Evolutionary conservation across 2,888 invertebrate species (phyloP), one percentile per base, ranked within the genome.

Genomic region (Lasius platythorax): DNA sequence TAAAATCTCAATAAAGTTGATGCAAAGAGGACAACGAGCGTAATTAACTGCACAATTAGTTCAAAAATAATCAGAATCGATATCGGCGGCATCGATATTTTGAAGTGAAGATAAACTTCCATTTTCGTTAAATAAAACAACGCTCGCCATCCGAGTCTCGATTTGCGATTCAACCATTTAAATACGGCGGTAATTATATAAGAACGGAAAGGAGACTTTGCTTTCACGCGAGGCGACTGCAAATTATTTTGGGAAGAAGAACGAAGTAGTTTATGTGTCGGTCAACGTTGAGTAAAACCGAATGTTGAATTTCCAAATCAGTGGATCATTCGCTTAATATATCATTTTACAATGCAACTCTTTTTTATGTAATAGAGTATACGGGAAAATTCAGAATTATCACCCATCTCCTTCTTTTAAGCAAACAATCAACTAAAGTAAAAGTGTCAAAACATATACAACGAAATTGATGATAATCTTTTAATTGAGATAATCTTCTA

Each of bases 201-300:
- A 89, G 73, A 33, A 82, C 53, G 63, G 53, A 61, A 85, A 85
- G 85, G 15, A 46, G 18, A 53, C 50, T 78, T 66, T 74, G 85
- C 53, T 75, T 63, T 73, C 64, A 74, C 82, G 79, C 75, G 30
- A 53, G 37, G 70, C 73, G 61, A 72, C 23, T 30, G 74, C 53
- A 61, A 87, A 88, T 89, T 89, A 89, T 89, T 89, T 89, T 89
- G 40, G 89, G 88, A 89, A 72, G 83, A 83, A 72, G 83, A 82
- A 74, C 83, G 56, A 82, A 82, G 84, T 75, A 53, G 83, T 85
- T 89, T 84, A 85, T 84, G 81, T 84, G 81, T 83, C 84, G 85
- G 43, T 73, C 68, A 15, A 43, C 70, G 53, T 53, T 75, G 82
- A 73, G 70, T 50, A 64, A 53, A 33, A 74, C 23, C 56, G 64